Base-by-base conservation (phyloP, 2,797 vertebrate genomes). In the Cetoscarus ocellatus region DNA sequence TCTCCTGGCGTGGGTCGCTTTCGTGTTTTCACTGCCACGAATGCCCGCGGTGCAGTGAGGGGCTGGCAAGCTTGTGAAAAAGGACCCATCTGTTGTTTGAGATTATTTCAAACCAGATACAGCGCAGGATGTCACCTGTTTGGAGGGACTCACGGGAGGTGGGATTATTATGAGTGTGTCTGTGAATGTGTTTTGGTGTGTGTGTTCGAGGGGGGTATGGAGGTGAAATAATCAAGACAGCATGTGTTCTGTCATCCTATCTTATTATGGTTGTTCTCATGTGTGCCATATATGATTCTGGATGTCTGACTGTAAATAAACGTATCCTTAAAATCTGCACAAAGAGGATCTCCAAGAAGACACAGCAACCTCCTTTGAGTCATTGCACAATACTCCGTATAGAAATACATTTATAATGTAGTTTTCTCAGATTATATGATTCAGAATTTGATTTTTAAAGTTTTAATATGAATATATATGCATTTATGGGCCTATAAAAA, bases 1-100 rank as follows among this genome's bases (percentile, higher is more conserved):
- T 71, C 69, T 84, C 55, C 62, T 86, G 87, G 85, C 84, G 63
- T 77, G 69, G 84, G 79, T 45, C 51, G 81, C 49, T 3, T 82
- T 84, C 61, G 50, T 85, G 39, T 89, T 90, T 82, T 74, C 39
- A 39, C 65, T 83, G 86, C 88, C 85, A 84, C 19, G 10, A 73
- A 81, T 53, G 76, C 84, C 90, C 47, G 84, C 50, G 51, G 90
- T 73, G 86, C 79, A 18, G 81, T 63, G 82, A 19, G 65, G 85
- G 67, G 54, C 76, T 60, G 82, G 88, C 86, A 87, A 83, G 89
- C 89, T 86, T 15, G 49, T 68, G 18, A 73, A 73, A 88, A 85
- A 73, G 66, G 75, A 90, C 86, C 92, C 91, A 93, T 93, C 92
- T 93, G 92, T 91, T 91, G 79, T 84, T 79, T 73, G 77, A 90